Conservation (phyloP, 2,888 invertebrate species). For the Hydrotaea cyrtoneurina region DNA sequence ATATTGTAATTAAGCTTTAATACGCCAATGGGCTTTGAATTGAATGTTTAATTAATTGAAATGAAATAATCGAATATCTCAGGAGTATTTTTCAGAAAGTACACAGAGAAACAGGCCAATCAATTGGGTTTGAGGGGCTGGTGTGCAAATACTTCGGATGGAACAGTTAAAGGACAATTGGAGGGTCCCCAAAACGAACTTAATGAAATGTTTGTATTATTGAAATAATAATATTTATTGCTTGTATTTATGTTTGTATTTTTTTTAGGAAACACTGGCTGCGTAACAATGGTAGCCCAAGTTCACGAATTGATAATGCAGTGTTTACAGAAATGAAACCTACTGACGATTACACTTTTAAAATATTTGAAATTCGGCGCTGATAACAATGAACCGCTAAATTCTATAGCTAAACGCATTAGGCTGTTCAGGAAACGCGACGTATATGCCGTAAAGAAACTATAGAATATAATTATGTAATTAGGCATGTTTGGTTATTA, state of each 20-base stretch:
- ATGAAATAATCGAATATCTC: slow-evolving; percentile 32
- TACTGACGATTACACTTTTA: slow-evolving; percentile 82
- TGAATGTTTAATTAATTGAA: background rate
- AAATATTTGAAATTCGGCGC: slow-evolving; percentile 82
- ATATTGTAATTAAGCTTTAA: too few species aligned
- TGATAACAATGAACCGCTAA: slow-evolving; percentile 63
- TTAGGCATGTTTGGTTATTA: too few species aligned
- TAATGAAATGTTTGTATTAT: slow-evolving; percentile 82
- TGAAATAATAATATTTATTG: slow-evolving; percentile 57
- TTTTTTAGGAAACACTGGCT: slow-evolving; percentile 56
- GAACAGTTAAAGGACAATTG: slow-evolving; percentile 84
- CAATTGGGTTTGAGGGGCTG: slow-evolving; percentile 84
- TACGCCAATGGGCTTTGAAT: too few species aligned
- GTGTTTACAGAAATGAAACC: slow-evolving; percentile 85
- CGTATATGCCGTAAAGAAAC: too few species aligned
- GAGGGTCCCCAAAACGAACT: slow-evolving; percentile 83
- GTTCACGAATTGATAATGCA: slow-evolving; percentile 87
- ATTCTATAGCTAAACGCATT: too few species aligned
- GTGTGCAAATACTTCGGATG: slow-evolving; percentile 85
- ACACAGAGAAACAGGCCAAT: slow-evolving; percentile 83
- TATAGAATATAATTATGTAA: too few species aligned
- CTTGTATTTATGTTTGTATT: slow-evolving; percentile 18
- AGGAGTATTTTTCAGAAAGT: slow-evolving; percentile 81
- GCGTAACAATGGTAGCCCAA: slow-evolving; percentile 79
- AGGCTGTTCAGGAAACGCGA: too few species aligned